Evolutionary conservation across 2,797 vertebrate genomes (phyloP).

Genomic region (Streptopelia turtur): DNA sequence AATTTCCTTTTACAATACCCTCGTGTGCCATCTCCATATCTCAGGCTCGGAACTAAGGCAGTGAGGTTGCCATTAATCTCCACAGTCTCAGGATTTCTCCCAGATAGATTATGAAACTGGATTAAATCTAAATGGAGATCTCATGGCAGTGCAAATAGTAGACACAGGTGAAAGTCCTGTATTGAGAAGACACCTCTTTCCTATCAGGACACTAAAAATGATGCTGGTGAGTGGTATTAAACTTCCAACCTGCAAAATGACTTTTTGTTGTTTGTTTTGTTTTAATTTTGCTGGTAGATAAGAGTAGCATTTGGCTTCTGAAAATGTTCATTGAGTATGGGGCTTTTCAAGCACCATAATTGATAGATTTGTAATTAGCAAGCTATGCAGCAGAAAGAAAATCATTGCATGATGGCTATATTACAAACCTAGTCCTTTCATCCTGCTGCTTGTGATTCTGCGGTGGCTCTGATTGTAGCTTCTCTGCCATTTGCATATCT

Average conservation of each 20-base stretch:
- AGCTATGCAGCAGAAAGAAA: constrained; percentile 53
- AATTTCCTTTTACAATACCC: constrained; percentile 49
- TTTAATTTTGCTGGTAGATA: not conserved
- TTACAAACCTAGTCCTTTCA: constrained; percentile 53
- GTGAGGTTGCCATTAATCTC: constrained; percentile 36
- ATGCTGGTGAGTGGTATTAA: not conserved
- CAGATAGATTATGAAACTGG: constrained; percentile 1
- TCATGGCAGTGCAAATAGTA: not conserved
- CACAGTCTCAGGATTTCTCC: not conserved
- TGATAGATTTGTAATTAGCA: constrained; percentile 68
- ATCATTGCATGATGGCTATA: constrained; percentile 57
- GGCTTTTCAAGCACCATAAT: constrained; percentile 28
- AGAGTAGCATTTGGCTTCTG: not conserved
- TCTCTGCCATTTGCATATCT: constrained; percentile 64
- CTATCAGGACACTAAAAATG: not conserved
- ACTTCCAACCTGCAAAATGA: not conserved
- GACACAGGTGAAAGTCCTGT: not conserved
- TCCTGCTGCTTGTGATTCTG: constrained; percentile 44
- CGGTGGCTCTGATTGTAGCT: constrained; percentile 64
- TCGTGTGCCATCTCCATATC: not conserved
- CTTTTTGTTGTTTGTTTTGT: not conserved
- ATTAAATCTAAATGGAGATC: not conserved
- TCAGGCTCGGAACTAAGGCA: not conserved
- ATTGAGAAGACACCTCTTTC: not conserved
- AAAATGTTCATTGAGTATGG: constrained; percentile 11